Percentiles rank a stretch among this genome's conserved stretches.
Evolutionary conservation across 2,797 vertebrate species (phyloP).

Genomic region (Sciurus carolinensis): DNA sequence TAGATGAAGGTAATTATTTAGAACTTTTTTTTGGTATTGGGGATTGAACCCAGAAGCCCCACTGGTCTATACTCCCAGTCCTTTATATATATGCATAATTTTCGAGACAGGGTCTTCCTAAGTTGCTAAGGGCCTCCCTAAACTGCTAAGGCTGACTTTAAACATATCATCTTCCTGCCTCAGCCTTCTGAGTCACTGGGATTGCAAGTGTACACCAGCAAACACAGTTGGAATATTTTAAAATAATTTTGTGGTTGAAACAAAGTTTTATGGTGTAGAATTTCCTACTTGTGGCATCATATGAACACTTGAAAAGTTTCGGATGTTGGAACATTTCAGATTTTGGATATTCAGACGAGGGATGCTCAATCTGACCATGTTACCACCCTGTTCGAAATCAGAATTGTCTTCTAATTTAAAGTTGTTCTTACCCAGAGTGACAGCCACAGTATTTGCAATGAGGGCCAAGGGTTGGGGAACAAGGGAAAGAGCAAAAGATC

Average conservation of each 20-base stretch:
- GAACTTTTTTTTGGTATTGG: background rate
- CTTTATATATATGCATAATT: no score
- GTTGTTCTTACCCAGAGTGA: background rate
- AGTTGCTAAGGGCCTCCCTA: no score
- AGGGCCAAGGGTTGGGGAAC: background rate
- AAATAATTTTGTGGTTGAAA: background rate
- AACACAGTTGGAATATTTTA: background rate
- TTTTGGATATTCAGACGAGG: background rate
- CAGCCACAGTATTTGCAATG: background rate
- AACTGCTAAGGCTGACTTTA: no score
- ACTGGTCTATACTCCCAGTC: no score
- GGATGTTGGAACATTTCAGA: background rate
- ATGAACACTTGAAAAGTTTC: background rate
- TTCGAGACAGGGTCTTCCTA: no score
- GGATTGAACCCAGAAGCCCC: no score
- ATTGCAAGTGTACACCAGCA: no score
- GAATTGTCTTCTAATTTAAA: background rate
- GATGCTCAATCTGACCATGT: background rate
- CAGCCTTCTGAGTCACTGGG: no score
- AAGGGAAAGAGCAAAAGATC: background rate
- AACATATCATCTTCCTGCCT: no score
- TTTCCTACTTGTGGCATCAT: background rate
- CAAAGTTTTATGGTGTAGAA: background rate
- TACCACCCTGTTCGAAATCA: background rate
- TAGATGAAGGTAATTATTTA: background rate